Conservation (phyloP, 2,797 vertebrate genomes). For the Sardinella longiceps region DNA sequence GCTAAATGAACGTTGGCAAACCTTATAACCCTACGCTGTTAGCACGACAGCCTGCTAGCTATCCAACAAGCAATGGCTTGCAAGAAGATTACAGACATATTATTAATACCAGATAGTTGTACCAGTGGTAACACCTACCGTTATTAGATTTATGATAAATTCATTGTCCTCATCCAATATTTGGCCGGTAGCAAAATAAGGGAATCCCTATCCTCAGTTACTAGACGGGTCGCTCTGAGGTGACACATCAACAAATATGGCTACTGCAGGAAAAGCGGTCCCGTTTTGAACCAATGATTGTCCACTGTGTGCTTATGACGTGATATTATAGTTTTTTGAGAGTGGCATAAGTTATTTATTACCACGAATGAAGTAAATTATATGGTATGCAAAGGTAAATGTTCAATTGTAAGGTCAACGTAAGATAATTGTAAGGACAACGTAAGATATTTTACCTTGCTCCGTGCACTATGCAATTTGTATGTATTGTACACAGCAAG, state of each 20-base stretch:
- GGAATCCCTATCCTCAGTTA: constrained; percentile 26
- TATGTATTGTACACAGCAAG: not conserved
- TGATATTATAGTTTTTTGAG: not conserved
- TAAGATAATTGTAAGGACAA: not conserved
- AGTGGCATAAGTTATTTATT: not conserved
- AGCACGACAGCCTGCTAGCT: constrained; percentile 17
- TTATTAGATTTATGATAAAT: constrained; percentile 40
- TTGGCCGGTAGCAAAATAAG: not conserved
- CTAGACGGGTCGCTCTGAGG: constrained; percentile 64
- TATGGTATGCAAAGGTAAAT: not conserved
- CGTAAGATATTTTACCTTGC: not conserved
- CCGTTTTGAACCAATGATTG: constrained; percentile 60
- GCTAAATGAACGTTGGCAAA: not conserved
- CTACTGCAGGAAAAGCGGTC: constrained; percentile 57
- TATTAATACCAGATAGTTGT: not conserved
- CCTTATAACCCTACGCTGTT: not conserved
- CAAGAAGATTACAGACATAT: not conserved
- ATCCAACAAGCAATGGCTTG: not conserved
- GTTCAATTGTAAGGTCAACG: not conserved
- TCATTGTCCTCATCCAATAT: constrained; percentile 58
- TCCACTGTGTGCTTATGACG: constrained; percentile 43
- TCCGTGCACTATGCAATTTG: not conserved
- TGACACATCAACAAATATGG: constrained; percentile 89
- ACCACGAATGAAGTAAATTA: not conserved
- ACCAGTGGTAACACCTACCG: not conserved